Evolutionary conservation across 2,888 invertebrate species (phyloP), one percentile per base, ranked within the genome.

Genomic region (Junonia oenone): DNA sequence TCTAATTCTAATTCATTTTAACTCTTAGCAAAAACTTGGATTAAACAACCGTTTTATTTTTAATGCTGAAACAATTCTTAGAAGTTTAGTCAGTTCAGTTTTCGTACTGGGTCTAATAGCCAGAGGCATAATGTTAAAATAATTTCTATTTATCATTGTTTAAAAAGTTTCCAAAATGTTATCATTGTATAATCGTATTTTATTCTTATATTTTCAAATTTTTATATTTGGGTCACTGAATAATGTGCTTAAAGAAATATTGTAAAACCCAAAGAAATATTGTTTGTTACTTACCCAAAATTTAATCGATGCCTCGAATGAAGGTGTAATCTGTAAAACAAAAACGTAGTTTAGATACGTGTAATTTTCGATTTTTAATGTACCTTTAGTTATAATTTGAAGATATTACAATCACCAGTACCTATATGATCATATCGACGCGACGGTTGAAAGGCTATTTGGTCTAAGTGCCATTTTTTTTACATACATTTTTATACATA

Each of bases 261-360:
- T n/a, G n/a, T n/a, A n/a, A n/a, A n/a, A n/a, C n/a, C n/a, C n/a
- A n/a, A n/a, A n/a, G n/a, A n/a, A n/a, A n/a, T n/a, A n/a, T n/a
- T n/a, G n/a, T n/a, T n/a, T n/a, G n/a, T 9, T 46, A 58, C 61
- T 48, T 56, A 64, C 64, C 55, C 38, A 17, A 55, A 40, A 49
- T 13, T 50, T 8, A 59, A 43, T 45, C 45, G 53, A 43, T 47
- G 54, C 33, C 47, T 45, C 29, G 56, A 55, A 31, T 45, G 38
- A 37, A 43, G 26, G 45, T 40, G 45, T 45, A 55, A 56, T 50
- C 64, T 64, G 62, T 22, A 63, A 56, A 49, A 55, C 26, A 19
- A 29, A 33, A 43, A 27, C 9, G 11, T 33, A 38, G 4, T 17
- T 37, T 6, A 17, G 33, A 6, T 31, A 14, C n/a, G n/a, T n/a